Evolutionary conservation across 2,113 vertebrate species (phyloP), one percentile per base, ranked within the genome.

Genomic region (Gymnobelideus leadbeateri): DNA sequence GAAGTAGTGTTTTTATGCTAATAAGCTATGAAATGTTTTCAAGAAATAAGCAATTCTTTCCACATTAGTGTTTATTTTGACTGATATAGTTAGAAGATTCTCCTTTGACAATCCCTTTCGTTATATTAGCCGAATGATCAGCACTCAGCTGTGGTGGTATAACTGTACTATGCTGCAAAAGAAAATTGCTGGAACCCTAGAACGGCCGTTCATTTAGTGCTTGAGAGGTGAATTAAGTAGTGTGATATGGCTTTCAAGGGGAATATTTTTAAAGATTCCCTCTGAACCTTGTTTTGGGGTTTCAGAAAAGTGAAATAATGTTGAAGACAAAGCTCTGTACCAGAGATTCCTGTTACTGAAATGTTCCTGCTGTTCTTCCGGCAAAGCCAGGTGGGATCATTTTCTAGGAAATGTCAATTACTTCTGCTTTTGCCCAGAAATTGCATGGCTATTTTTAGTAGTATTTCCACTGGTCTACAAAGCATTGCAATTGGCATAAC

Each of bases 381-480:
- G 97, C 97, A 99, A 98, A 98, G 98, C 97, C 98, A 99, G 98
- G 98, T 98, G 97, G 98, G 98, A 98, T 98, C 98, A 97, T 98
- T 98, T 98, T 98, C 98, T 98, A 98, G 98, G 97, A 99, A 98
- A 98, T 98, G 98, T 98, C 94, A 97, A 98, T 98, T 98, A 98
- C 97, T 97, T 98, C 96, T 98, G 95, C 96, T 98, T 99, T 99
- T 98, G 96, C 98, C 98, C 98, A 98, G 98, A 98, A 99, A 98
- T 97, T 98, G 97, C 97, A 97, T 89, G 98, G 98, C 97, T 99
- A 99, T 99, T 99, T 99, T 99, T 98, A 98, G 98, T 97, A 94
- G 97, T 97, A 98, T 98, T 99, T 98, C 98, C 97, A 98, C 98
- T 96, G 95, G 98, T 97, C 98, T 98, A 97, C 97, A 98, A 98